Conservation (phyloP, 2,888 invertebrate species). For the Clistopyga incitator region DNA sequence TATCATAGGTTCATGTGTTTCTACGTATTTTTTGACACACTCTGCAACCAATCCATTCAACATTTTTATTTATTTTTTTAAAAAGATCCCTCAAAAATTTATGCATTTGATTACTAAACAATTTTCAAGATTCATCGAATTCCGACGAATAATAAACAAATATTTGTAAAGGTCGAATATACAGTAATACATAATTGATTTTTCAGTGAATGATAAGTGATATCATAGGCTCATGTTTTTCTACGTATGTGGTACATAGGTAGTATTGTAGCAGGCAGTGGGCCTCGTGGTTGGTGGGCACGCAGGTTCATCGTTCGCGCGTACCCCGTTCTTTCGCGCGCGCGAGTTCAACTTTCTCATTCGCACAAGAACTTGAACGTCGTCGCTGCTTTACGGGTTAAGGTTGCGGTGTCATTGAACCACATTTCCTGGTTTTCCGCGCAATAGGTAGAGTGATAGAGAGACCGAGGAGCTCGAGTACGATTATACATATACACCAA, state of each 20-base stretch:
- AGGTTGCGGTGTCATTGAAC: slow-evolving; percentile 73
- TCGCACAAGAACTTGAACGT: slow-evolving; percentile 70
- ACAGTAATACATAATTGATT: too few species aligned
- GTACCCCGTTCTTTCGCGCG: slow-evolving; percentile 55
- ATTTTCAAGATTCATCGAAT: too few species aligned
- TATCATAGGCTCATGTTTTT: background rate
- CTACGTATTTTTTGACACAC: too few species aligned
- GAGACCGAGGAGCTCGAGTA: slow-evolving; percentile 35
- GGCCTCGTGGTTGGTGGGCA: slow-evolving; percentile 10
- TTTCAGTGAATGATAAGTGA: too few species aligned
- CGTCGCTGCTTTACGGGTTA: slow-evolving; percentile 69
- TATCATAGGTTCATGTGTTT: background rate
- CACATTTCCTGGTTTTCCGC: slow-evolving; percentile 70
- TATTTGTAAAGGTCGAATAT: too few species aligned
- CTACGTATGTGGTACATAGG: slow-evolving; percentile 24
- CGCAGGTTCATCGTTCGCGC: slow-evolving; percentile 65
- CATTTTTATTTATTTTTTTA: too few species aligned
- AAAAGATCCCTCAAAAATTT: too few species aligned
- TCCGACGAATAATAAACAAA: too few species aligned
- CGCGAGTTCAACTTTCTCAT: slow-evolving; percentile 71
- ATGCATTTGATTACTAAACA: too few species aligned
- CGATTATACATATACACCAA: slow-evolving; percentile 48
- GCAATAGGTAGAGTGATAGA: slow-evolving; percentile 61
- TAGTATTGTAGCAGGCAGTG: slow-evolving; percentile 21
- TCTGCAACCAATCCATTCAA: too few species aligned